phyloP scores from a whole-genome alignment of 2,888 invertebrate species.

The Pharmacophagus antenor region DNA sequence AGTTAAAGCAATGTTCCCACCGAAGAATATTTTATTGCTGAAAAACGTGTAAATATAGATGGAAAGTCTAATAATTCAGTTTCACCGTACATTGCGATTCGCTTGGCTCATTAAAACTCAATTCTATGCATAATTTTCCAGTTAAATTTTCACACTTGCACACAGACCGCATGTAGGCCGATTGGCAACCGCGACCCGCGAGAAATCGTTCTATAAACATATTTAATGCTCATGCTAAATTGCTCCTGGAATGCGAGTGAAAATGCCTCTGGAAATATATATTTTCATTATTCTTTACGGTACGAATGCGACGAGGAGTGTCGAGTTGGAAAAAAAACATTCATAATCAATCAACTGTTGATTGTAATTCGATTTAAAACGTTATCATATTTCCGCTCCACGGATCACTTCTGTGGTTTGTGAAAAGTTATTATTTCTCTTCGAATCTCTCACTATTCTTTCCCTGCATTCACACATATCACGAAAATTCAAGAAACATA shows the following conservation, averaged over 20 bases:
- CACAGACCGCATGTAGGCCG: slow-evolving; percentile 59
- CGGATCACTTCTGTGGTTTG: neutral
- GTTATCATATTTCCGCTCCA: slow-evolving; percentile 11
- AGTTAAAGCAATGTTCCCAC: too few relatives aligned
- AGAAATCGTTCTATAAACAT: slow-evolving; percentile 64
- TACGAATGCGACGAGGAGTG: slow-evolving; percentile 25
- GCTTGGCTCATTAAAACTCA: slow-evolving; percentile 10
- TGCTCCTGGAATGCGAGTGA: slow-evolving; percentile 51
- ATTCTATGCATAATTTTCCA: slow-evolving; percentile 33
- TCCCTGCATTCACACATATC: slow-evolving; percentile 1
- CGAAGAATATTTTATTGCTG: neutral
- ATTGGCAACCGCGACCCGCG: slow-evolving; percentile 45
- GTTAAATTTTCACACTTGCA: slow-evolving; percentile 40
- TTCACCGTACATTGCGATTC: slow-evolving; percentile 8
- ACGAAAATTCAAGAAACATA: slow-evolving; percentile 3
- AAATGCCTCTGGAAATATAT: slow-evolving; percentile 38
- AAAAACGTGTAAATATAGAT: neutral
- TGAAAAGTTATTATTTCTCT: slow-evolving; percentile 1
- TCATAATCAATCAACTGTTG: slow-evolving; percentile 10
- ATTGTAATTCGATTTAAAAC: slow-evolving; percentile 6
- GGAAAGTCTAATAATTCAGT: slow-evolving; percentile 5
- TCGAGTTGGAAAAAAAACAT: slow-evolving; percentile 4
- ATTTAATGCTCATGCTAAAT: slow-evolving; percentile 63
- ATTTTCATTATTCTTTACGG: slow-evolving; percentile 48
- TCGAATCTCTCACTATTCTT: neutral